phyloP scores from a whole-genome alignment of 2,888 invertebrate genomes.

The Trisateles emortualis region DNA sequence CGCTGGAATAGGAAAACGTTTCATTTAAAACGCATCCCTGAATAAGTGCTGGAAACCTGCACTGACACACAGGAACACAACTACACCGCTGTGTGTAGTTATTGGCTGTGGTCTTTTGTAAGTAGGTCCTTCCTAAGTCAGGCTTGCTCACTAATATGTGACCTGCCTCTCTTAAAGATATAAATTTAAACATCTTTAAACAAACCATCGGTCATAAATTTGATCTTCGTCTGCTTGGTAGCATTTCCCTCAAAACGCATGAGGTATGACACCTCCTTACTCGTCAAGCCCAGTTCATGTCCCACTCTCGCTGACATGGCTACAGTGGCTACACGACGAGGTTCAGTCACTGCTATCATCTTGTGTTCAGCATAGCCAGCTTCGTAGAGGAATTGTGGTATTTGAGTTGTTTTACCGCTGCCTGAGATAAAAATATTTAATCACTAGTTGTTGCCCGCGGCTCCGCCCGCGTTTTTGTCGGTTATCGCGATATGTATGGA shows the following conservation, averaged over 20 bases:
- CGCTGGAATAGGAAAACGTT: too few relatives aligned
- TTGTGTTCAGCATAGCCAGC: slow-evolving; percentile 95
- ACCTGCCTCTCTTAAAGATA: too few relatives aligned
- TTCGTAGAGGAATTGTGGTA: slow-evolving; percentile 99
- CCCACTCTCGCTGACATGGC: slow-evolving; percentile 98
- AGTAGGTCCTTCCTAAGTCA: too few relatives aligned
- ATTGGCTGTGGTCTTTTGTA: too few relatives aligned
- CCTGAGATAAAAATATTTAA: slow-evolving; percentile 66
- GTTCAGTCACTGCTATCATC: slow-evolving; percentile 98
- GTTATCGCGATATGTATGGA: too few relatives aligned
- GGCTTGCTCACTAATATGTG: too few relatives aligned
- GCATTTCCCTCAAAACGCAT: slow-evolving; percentile 98
- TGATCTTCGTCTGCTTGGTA: slow-evolving; percentile 95
- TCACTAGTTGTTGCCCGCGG: too few relatives aligned
- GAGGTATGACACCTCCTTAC: slow-evolving; percentile 93
- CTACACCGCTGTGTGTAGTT: too few relatives aligned
- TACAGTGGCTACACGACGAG: slow-evolving; percentile 98
- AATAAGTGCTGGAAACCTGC: too few relatives aligned
- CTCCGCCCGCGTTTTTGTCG: too few relatives aligned
- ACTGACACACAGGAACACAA: too few relatives aligned
- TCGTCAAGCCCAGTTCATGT: slow-evolving; percentile 93
- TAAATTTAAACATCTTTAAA: not conserved
- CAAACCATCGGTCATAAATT: slow-evolving; percentile 98
- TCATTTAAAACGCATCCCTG: too few relatives aligned
- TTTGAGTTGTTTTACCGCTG: slow-evolving; percentile 99